These are phyloP conservation scores for Crenuchus spilurus DNA, from an alignment of 2,797 vertebrate species.

Conservation along the genomic window DNA sequence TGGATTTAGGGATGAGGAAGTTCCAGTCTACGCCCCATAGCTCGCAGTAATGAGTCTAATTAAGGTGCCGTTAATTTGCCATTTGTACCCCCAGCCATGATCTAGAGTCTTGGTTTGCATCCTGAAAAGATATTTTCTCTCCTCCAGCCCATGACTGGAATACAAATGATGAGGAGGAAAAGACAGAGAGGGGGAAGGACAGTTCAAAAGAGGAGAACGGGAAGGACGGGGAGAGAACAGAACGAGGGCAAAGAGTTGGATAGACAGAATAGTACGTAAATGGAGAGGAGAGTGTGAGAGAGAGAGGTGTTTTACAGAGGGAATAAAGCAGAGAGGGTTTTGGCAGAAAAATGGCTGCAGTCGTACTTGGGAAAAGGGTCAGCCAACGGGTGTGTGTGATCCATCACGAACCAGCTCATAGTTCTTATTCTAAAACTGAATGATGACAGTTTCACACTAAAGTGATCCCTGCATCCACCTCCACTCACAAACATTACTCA, in stretches of 20 bases:
- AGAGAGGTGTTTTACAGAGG: constrained; percentile 18
- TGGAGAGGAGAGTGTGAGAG: constrained; percentile 33
- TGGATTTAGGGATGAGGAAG: constrained; percentile 50
- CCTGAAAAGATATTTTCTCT: constrained; percentile 50
- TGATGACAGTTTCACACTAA: background rate
- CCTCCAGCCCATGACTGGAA: constrained; percentile 37
- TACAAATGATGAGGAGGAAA: constrained; percentile 44
- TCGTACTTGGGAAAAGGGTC: constrained; percentile 10
- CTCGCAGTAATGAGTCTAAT: constrained; percentile 60
- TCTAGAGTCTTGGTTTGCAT: constrained; percentile 51
- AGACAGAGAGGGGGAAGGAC: constrained; percentile 5
- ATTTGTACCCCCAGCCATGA: constrained; percentile 57
- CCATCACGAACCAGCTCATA: background rate
- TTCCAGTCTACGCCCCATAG: constrained; percentile 51
- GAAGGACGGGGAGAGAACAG: constrained; percentile 19
- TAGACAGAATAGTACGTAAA: constrained; percentile 36
- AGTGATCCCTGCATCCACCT: background rate
- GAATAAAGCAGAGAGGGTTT: constrained; percentile 38
- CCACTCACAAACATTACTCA: constrained; percentile 12
- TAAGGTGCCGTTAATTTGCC: constrained; percentile 59
- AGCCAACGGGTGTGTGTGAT: constrained; percentile 4
- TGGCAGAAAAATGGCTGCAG: constrained; percentile 17
- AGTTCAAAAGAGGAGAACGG: constrained; percentile 27
- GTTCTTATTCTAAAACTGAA: constrained; percentile 7
- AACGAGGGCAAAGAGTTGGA: constrained; percentile 45